These are phyloP conservation scores for Podabrus alpinus DNA, from an alignment of 2,888 invertebrate species.

Conservation along the genomic window DNA sequence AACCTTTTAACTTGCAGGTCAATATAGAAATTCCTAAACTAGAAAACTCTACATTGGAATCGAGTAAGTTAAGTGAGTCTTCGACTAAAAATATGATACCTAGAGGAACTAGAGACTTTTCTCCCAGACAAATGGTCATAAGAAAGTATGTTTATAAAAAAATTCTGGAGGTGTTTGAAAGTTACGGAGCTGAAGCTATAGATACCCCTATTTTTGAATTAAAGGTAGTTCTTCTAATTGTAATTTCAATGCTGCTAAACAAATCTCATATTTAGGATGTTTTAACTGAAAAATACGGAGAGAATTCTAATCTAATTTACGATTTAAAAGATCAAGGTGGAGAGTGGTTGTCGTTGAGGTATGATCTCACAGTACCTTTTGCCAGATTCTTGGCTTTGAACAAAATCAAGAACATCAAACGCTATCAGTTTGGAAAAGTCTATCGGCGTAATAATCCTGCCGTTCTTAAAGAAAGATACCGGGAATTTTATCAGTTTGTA, in stretches of 20 bases:
- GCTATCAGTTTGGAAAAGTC: slow-evolving; percentile 98
- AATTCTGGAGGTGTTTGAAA: slow-evolving; percentile 88
- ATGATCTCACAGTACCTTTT: slow-evolving; percentile 97
- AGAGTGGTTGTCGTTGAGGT: slow-evolving; percentile 92
- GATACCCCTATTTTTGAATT: slow-evolving; percentile 98
- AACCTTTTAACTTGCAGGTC: neutral
- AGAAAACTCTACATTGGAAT: neutral
- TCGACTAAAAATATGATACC: slow-evolving; percentile 53
- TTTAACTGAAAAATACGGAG: slow-evolving; percentile 98
- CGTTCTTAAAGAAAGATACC: slow-evolving; percentile 91
- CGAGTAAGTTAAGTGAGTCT: neutral
- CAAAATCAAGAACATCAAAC: slow-evolving; percentile 89
- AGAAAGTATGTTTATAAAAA: slow-evolving; percentile 83
- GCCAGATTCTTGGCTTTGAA: slow-evolving; percentile 98
- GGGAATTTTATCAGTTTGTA: slow-evolving; percentile 99
- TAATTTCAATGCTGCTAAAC: neutral
- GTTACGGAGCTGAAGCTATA: slow-evolving; percentile 96
- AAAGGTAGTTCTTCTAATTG: slow-evolving; percentile 71
- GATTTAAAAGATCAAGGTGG: slow-evolving; percentile 99
- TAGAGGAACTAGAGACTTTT: slow-evolving; percentile 94
- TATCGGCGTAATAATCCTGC: slow-evolving; percentile 97
- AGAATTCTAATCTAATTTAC: slow-evolving; percentile 98
- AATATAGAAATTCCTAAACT: neutral
- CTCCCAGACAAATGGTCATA: slow-evolving; percentile 92
- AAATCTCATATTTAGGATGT: slow-evolving; percentile 77